Conservation (phyloP, 2,797 vertebrate genomes). For the Xenops minutus region DNA sequence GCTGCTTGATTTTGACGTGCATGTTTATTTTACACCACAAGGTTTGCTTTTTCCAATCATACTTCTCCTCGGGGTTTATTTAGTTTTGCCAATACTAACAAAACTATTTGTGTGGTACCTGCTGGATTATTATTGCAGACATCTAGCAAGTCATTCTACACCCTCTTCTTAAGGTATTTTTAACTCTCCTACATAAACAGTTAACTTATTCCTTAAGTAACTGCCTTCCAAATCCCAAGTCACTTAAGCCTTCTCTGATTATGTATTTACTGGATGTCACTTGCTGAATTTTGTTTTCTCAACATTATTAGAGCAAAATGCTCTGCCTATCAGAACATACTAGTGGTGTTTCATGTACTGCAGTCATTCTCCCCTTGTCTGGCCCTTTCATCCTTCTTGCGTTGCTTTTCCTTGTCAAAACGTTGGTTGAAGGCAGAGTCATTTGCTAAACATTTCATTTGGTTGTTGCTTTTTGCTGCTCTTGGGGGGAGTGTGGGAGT, state of each 20-base stretch:
- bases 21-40: constrained; percentile 61
- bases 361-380: not conserved
- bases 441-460: constrained; percentile 47
- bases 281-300: not conserved
- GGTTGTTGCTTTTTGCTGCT: not conserved
- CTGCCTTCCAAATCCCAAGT: constrained; percentile 39
- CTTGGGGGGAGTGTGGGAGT: not conserved
- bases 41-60: constrained; percentile 48
- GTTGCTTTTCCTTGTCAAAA: constrained; percentile 27
- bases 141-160: constrained; percentile 65
- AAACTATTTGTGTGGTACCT: constrained; percentile 66
- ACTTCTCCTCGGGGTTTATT: constrained; percentile 56
- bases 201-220: constrained; percentile 42
- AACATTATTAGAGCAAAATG: not conserved
- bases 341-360: not conserved
- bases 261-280: constrained; percentile 17
- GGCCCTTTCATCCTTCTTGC: not conserved
- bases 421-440: constrained; percentile 6
- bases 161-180: constrained; percentile 27
- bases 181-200: constrained; percentile 57
- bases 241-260: constrained; percentile 16
- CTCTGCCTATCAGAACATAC: not conserved
- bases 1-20: constrained; percentile 58
- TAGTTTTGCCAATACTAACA: constrained; percentile 57
- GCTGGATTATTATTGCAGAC: constrained; percentile 64